Evolutionary conservation across 2,888 invertebrate genomes (phyloP).

Genomic region (Mythimna lalbum): DNA sequence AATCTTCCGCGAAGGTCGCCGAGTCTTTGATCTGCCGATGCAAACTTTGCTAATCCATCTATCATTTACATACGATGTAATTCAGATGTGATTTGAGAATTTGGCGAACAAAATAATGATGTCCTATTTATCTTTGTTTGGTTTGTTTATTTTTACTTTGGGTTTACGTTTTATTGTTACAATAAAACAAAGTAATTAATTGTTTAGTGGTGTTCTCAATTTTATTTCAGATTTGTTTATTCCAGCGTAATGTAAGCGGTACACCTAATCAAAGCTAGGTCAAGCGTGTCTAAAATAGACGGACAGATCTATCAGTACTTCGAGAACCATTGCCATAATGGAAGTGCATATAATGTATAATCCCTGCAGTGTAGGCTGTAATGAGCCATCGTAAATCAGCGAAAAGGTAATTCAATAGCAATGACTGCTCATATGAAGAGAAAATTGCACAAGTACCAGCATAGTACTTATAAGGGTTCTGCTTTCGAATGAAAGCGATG

Average conservation of each 20-base stretch:
- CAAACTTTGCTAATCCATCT: slow-evolving; percentile 70
- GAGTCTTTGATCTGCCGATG: slow-evolving; percentile 77
- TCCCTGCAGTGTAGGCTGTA: slow-evolving; percentile 49
- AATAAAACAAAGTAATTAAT: slow-evolving; percentile 77
- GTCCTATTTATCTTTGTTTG: slow-evolving; percentile 1
- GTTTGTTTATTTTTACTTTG: slow-evolving; percentile 35
- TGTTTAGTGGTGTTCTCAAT: slow-evolving; percentile 76
- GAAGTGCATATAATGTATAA: slow-evolving; percentile 58
- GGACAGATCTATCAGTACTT: slow-evolving; percentile 57
- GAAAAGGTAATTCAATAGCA: slow-evolving; percentile 58
- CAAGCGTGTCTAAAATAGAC: slow-evolving; percentile 59
- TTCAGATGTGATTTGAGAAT: slow-evolving; percentile 37
- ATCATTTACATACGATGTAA: slow-evolving; percentile 48
- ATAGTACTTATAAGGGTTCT: slow-evolving; percentile 61
- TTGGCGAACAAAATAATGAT: slow-evolving; percentile 24
- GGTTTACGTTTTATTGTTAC: slow-evolving; percentile 70
- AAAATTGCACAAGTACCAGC: slow-evolving; percentile 54
- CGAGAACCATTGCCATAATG: slow-evolving; percentile 56
- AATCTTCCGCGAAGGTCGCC: slow-evolving; percentile 83
- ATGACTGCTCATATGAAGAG: slow-evolving; percentile 57
- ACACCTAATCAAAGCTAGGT: slow-evolving; percentile 59
- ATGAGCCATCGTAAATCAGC: slow-evolving; percentile 59
- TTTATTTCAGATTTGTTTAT: slow-evolving; percentile 67
- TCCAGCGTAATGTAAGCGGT: slow-evolving; percentile 63
- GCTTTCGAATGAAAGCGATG: slow-evolving; percentile 70